Conservation (phyloP, 2,113 vertebrate species). For the Propithecus coquereli region DNA sequence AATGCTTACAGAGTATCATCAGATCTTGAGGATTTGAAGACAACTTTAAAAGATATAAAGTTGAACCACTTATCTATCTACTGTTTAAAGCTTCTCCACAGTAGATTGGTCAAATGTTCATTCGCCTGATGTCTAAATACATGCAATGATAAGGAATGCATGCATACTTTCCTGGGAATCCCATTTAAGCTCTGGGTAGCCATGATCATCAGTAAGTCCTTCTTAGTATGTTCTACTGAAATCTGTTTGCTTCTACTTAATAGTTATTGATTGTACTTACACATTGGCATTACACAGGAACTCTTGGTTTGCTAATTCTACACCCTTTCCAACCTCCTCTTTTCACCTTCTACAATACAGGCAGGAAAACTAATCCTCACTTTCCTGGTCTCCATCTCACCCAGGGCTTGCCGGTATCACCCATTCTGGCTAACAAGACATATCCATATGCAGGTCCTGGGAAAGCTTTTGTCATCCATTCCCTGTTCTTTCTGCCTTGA, state of each 20-base stretch:
- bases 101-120: constrained; percentile 3
- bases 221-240: neutral
- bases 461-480: neutral
- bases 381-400: neutral
- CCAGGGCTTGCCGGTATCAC: neutral
- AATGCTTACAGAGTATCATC: neutral
- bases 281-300: neutral
- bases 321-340: neutral
- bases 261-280: neutral
- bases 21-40: neutral
- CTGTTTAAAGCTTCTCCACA: constrained; percentile 8
- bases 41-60: neutral
- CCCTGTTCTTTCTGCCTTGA: neutral
- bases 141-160: neutral
- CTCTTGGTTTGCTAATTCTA: neutral
- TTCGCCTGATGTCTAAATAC: neutral
- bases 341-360: neutral
- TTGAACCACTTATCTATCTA: constrained; percentile 15
- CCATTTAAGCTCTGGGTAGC: neutral
- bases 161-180: neutral
- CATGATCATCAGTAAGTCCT: neutral
- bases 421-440: neutral
- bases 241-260: neutral
- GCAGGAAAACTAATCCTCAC: neutral
- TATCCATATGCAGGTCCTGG: neutral